Evolutionary conservation across 2,797 vertebrate genomes (phyloP).

Genomic region (Anomalospiza imberbis): DNA sequence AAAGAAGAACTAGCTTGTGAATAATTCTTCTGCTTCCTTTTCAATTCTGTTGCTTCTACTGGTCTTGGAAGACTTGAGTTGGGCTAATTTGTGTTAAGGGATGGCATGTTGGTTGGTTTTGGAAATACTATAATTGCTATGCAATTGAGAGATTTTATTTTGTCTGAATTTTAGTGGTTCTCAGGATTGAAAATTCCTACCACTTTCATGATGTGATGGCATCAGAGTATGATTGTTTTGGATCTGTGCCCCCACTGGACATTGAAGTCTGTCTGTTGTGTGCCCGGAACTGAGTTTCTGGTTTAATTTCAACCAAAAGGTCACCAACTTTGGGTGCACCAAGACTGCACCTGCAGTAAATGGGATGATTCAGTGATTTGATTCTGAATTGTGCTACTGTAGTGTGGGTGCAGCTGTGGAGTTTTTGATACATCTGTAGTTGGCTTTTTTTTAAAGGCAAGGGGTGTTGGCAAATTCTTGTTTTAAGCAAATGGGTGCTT

Average conservation of each 20-base stretch:
- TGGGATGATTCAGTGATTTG: neutral
- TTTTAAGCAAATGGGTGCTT: neutral
- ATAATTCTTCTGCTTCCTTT: neutral
- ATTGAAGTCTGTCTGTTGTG: neutral
- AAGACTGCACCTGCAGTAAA: neutral
- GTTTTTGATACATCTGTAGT: neutral
- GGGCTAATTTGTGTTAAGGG: neutral
- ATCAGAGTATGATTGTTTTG: neutral
- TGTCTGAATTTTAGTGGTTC: neutral
- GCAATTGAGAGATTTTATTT: neutral
- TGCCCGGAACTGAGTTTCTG: neutral
- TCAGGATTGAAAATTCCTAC: neutral
- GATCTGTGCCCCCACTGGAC: neutral
- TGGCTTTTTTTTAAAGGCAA: neutral
- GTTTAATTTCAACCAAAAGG: neutral
- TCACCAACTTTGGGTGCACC: neutral
- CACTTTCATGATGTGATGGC: neutral
- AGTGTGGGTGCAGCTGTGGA: neutral
- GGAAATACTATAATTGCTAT: neutral
- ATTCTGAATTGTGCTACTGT: neutral
- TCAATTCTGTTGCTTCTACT: neutral
- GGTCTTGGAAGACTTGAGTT: neutral
- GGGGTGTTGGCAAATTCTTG: neutral
- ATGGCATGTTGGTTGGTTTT: neutral
- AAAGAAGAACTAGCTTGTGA: neutral